These are phyloP conservation scores for Eurytoma californica DNA, from an alignment of 2,888 invertebrate species.

Conservation along the genomic window DNA sequence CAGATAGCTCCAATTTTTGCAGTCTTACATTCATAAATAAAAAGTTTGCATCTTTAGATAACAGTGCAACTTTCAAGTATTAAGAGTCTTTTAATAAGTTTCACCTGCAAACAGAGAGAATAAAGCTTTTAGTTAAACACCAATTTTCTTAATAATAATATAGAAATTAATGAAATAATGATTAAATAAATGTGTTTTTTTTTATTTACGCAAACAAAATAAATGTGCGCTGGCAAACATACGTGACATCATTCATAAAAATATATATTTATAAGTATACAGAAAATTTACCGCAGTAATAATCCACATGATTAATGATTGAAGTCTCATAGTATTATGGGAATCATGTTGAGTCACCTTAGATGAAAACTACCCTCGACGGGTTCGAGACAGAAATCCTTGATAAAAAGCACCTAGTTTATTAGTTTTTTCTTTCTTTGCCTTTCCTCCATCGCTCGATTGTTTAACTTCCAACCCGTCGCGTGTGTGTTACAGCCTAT, in stretches of 20 bases:
- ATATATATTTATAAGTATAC: background rate
- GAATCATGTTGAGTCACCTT: slow-evolving; percentile 2
- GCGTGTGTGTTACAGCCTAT: slow-evolving; percentile 78
- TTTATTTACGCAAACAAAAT: background rate
- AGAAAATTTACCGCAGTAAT: background rate
- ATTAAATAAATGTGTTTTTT: background rate
- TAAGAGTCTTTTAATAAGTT: no score
- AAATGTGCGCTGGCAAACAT: background rate
- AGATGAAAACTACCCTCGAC: background rate
- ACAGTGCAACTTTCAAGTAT: no score
- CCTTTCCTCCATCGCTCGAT: background rate
- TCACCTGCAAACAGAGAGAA: no score
- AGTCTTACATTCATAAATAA: no score
- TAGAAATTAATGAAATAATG: no score
- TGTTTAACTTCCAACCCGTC: background rate
- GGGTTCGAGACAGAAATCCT: background rate
- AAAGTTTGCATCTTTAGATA: no score
- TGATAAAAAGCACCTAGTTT: background rate
- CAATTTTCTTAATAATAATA: no score
- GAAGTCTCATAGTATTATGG: background rate
- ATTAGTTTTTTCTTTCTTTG: background rate
- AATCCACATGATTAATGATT: background rate
- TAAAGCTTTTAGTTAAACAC: no score
- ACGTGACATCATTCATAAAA: background rate
- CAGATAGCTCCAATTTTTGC: no score